Base-by-base conservation (phyloP, 2,797 vertebrate species). In the Phoeniculus purpureus region DNA sequence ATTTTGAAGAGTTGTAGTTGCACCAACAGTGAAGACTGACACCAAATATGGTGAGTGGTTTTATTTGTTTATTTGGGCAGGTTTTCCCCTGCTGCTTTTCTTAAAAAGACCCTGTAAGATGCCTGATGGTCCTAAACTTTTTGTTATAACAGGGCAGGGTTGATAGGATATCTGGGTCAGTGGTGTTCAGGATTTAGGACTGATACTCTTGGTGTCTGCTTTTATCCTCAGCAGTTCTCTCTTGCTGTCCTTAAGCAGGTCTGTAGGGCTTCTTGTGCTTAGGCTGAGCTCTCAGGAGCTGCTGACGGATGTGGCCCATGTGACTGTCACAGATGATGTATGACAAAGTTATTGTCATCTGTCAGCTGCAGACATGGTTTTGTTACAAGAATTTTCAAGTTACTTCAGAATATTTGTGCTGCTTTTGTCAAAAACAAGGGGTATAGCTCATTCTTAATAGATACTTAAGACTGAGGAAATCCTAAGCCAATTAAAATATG, bases 21-120 rank as follows among this genome's bases (percentile, higher is more conserved):
- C 23, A 26, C 75, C 92, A 89, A 90, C 81, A 92, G 91, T 88
- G 95, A 79, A 95, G 94, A 94, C 92, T 88, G 92, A 94, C 94
- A 86, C 87, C 80, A 65, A 71, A 82, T 67, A 52, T 68, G 60
- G 75, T 19, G 64, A 73, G 70, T 77, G 61, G 45, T 87, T 93
- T 90, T 93, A 76, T 83, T 65, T 90, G 73, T 64, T 61, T 89
- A 23, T 74, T 60, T 60, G 45, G 71, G 64, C 34, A 16, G 32
- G 54, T 78, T 65, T 55, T 47, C 2, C 32, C 66, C 54, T 84
- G 75, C 76, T 95, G 81, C 59, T 95, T 87, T 78, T 87, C 71
- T 92, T 11, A 47, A 91, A 85, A 81, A 91, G 85, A 70, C 11
- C 6, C 55, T 55, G 43, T 73, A 64, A 50, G 0, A 2, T 61